phyloP scores from a whole-genome alignment of 2,888 invertebrate genomes.

The Orthosia incerta region DNA sequence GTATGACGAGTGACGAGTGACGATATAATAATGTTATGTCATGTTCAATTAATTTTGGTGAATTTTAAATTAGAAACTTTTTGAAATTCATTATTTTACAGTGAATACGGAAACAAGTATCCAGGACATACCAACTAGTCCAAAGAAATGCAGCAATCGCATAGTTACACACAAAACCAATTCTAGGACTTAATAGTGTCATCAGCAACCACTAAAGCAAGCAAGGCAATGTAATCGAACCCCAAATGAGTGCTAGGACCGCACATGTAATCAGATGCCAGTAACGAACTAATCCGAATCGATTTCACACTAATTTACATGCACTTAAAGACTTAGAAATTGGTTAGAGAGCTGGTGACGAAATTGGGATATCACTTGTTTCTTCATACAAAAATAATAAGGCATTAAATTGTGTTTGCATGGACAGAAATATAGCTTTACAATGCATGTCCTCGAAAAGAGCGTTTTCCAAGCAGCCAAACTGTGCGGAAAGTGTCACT shows the following conservation, averaged over 20 bases:
- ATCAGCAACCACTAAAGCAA: conserved; percentile 40
- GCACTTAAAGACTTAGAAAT: conserved; percentile 41
- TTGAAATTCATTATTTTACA: too few species aligned
- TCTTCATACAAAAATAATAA: neutral
- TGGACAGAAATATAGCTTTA: neutral
- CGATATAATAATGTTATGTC: too few species aligned
- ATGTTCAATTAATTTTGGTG: too few species aligned
- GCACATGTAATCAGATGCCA: conserved; percentile 54
- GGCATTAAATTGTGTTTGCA: neutral
- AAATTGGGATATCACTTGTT: neutral
- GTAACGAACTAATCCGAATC: conserved; percentile 57
- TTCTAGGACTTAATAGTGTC: conserved; percentile 27
- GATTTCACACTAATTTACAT: conserved; percentile 60
- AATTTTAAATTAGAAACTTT: neutral
- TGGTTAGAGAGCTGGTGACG: neutral
- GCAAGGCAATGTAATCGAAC: conserved; percentile 56
- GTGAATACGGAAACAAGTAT: neutral
- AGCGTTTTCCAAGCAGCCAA: too few species aligned
- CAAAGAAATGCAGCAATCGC: neutral
- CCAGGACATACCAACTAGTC: neutral
- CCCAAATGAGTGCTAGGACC: conserved; percentile 55
- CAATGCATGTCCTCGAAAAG: too few species aligned
- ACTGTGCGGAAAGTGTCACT: too few species aligned
- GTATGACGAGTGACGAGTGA: too few species aligned
- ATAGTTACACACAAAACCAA: conserved; percentile 1